Evolutionary conservation across 92 coral and sea anemone species (phyloP).

Genomic region (Umimayanthus kanabou): DNA sequence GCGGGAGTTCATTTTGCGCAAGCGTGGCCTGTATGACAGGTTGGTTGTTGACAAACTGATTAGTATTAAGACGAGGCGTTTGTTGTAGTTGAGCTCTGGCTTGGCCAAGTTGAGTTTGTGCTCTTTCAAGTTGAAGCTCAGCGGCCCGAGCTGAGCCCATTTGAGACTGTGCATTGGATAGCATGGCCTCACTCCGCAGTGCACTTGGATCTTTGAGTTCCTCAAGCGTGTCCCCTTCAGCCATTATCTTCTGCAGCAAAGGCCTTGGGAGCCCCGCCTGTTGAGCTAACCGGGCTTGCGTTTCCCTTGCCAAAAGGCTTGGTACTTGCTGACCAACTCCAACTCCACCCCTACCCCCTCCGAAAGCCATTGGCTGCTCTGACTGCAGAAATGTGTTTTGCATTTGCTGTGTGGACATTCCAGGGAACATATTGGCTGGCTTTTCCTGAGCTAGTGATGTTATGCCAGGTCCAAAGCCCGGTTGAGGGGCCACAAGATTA

Average conservation of each 20-base stretch:
- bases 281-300: slow-evolving; percentile 21
- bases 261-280: slow-evolving; percentile 39
- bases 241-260: slow-evolving; percentile 29
- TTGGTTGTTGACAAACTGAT: slow-evolving; percentile 7
- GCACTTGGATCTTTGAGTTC: slow-evolving; percentile 21
- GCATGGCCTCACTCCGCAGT: background rate
- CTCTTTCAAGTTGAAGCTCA: slow-evolving; percentile 31
- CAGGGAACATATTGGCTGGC: slow-evolving; percentile 19
- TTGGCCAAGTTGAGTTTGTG: slow-evolving; percentile 35
- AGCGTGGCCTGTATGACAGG: slow-evolving; percentile 1
- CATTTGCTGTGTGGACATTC: slow-evolving; percentile 13
- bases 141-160: background rate
- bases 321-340: slow-evolving; percentile 10
- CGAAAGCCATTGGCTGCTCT: slow-evolving; percentile 8
- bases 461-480: slow-evolving; percentile 31
- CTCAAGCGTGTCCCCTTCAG: slow-evolving; percentile 44
- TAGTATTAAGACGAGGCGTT: background rate
- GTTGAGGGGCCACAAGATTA: slow-evolving; percentile 49
- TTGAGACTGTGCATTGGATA: slow-evolving; percentile 27
- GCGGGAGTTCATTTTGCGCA: slow-evolving; percentile 11
- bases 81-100: slow-evolving; percentile 14
- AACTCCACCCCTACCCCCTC: background rate
- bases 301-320: slow-evolving; percentile 17
- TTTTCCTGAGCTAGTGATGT: slow-evolving; percentile 20
- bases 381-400: background rate